phyloP scores from a whole-genome alignment of 1,140 invertebrate species.

The Diabrotica undecimpunctata region DNA sequence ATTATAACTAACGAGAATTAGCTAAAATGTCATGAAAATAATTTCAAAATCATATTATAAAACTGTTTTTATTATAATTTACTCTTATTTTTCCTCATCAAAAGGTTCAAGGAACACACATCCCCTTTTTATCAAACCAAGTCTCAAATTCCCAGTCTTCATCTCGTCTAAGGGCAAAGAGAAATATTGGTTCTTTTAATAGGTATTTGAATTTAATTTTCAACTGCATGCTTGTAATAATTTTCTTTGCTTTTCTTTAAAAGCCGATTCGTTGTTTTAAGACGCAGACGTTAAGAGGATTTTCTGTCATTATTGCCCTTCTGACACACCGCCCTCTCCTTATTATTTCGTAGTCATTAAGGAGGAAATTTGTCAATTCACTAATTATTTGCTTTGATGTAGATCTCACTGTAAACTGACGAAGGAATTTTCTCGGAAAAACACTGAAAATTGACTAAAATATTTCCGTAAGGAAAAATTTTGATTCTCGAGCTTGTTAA shows the following conservation, averaged over 20 bases:
- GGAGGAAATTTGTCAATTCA: conserved; percentile 2
- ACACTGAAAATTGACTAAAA: neutral
- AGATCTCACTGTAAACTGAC: neutral
- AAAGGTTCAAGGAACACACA: too few species aligned
- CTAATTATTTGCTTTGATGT: conserved; percentile 2
- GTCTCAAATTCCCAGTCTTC: neutral
- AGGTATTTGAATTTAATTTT: conserved; percentile 3
- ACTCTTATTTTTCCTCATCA: too few species aligned
- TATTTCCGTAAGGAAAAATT: neutral
- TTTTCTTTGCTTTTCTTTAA: conserved; percentile 1
- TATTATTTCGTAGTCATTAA: neutral
- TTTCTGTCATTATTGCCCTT: conserved; percentile 2
- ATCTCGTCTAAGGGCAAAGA: neutral
- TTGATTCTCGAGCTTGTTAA: neutral
- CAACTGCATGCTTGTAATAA: conserved; percentile 1
- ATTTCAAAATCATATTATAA: too few species aligned
- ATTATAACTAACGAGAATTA: too few species aligned
- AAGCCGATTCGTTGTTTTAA: conserved; percentile 2
- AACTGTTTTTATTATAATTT: too few species aligned
- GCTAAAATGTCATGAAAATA: too few species aligned
- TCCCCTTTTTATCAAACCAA: neutral
- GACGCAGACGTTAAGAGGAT: neutral
- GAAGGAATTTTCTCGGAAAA: neutral
- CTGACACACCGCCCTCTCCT: neutral
- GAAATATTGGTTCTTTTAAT: conserved; percentile 3